Evolutionary conservation across 1,140 invertebrate species (phyloP).

Genomic region (Helicoverpa zea): DNA sequence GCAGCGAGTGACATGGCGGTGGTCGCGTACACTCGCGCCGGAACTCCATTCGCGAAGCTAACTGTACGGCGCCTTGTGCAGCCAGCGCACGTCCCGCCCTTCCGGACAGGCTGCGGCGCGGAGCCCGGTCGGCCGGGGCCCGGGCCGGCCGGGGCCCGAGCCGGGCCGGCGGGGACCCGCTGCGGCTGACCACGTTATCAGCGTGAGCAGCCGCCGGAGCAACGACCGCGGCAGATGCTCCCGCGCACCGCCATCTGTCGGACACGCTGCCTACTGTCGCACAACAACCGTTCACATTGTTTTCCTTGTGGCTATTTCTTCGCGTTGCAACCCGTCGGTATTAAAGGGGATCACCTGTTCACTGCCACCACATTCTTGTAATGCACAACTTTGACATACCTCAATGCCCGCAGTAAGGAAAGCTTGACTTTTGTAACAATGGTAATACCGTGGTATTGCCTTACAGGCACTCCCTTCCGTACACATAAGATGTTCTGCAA

Average conservation of each 20-base stretch:
- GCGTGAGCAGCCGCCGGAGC: conserved; percentile 52
- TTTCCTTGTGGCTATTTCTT: conserved; percentile 21
- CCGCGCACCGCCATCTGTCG: conserved; percentile 63
- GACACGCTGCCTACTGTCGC: conserved; percentile 25
- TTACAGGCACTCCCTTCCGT: neutral
- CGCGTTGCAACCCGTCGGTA: neutral
- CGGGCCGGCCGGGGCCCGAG: neutral
- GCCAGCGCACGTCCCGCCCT: neutral
- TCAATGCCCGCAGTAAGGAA: too few species aligned
- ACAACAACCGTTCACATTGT: conserved; percentile 45
- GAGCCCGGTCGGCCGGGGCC: neutral
- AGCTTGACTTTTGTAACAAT: too few species aligned
- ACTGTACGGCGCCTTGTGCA: neutral
- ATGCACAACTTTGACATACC: neutral
- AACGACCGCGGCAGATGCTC: conserved; percentile 64
- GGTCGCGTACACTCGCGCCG: neutral
- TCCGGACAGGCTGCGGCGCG: neutral
- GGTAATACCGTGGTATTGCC: neutral
- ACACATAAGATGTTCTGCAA: neutral
- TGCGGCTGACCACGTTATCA: neutral
- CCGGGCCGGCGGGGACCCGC: neutral
- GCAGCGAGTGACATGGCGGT: neutral
- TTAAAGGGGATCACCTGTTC: neutral
- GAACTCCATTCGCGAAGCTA: neutral
- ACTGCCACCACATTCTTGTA: neutral